Evolutionary conservation across 23 tunicate species (phyloP), one percentile per base, ranked within the genome.

Genomic region (Pegea sp.): DNA sequence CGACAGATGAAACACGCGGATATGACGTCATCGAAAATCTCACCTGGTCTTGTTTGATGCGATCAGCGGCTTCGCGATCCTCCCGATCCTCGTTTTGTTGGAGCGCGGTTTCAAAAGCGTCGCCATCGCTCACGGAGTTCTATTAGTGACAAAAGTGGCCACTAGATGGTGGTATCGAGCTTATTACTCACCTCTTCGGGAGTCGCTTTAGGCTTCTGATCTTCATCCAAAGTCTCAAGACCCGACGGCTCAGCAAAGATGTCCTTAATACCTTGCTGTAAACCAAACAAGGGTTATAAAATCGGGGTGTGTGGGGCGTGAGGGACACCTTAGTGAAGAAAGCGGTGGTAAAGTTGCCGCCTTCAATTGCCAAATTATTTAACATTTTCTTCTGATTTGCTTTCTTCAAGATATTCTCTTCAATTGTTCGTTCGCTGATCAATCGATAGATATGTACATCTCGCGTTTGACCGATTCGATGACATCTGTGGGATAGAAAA

Each of bases 401-500:
- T 61, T 89, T 89, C 58, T 77, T 77, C 63, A 89, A 52, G 3
- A 89, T 89, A 58, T 89, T 89, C 57, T 89, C 90, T 57, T 89
- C 98, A 8, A 89, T 67, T 26, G 98, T 89, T 28, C 66, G 38
- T 49, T 77, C 79, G 64, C 80, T 71, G 22, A 89, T 77, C 50
- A 89, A 34, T 38, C 98, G 65, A 48, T 89, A 89, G 33, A 89
- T 89, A 59, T 77, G 90, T 26, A 89, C 98, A 33, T 89, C 98
- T 30, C 98, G 54, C 43, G 98, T 89, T 49, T 89, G 98, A 20
- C 98, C 98, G 44, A 89, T 89, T 3, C 98, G 90, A 49, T 89
- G 98, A 71, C 90, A 77, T 61, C 98, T 89, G 67, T 2, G 44
- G 16, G 34, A 5, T n/a, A n/a, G n/a, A n/a, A n/a, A n/a, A n/a